Evolutionary conservation across 1,140 invertebrate species (phyloP).

Genomic region (Luehdorfia chinensis): DNA sequence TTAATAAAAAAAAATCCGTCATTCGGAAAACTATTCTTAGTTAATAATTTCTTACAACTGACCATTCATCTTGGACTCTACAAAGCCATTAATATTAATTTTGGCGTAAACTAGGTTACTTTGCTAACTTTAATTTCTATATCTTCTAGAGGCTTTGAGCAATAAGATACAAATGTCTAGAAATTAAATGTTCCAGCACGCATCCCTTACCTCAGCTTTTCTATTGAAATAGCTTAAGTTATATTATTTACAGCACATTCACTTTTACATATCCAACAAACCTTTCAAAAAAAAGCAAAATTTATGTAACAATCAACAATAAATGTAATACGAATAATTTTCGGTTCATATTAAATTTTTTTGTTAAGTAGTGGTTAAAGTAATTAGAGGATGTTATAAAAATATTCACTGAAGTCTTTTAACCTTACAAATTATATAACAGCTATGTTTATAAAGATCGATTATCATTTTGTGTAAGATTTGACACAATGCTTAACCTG

Average conservation of each 20-base stretch:
- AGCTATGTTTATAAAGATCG: slow-evolving; percentile 66
- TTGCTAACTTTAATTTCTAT: slow-evolving; percentile 7
- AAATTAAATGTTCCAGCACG: slow-evolving; percentile 55
- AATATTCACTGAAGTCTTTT: slow-evolving; percentile 69
- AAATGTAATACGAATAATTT: too few relatives aligned
- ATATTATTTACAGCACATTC: slow-evolving; percentile 50
- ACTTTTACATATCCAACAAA: too few relatives aligned
- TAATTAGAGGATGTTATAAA: slow-evolving; percentile 57
- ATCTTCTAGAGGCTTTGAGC: slow-evolving; percentile 41
- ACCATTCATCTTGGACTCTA: too few relatives aligned
- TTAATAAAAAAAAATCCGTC: too few relatives aligned
- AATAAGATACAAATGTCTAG: slow-evolving; percentile 38
- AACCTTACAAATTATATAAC: slow-evolving; percentile 67
- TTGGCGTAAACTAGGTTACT: slow-evolving; percentile 7
- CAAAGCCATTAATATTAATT: slow-evolving; percentile 9
- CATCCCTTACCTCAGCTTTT: slow-evolving; percentile 32
- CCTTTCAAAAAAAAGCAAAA: too few relatives aligned
- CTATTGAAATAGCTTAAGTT: slow-evolving; percentile 22
- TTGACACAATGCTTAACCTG: slow-evolving; percentile 47
- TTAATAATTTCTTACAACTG: too few relatives aligned
- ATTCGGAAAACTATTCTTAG: too few relatives aligned
- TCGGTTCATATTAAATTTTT: too few relatives aligned
- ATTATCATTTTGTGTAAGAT: slow-evolving; percentile 47
- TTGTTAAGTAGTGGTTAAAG: too few relatives aligned
- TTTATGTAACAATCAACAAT: too few relatives aligned